These are phyloP conservation scores for Pentamera pediparva DNA, from an alignment of 53 echinoderm and acorn worm species.

Conservation along the genomic window DNA sequence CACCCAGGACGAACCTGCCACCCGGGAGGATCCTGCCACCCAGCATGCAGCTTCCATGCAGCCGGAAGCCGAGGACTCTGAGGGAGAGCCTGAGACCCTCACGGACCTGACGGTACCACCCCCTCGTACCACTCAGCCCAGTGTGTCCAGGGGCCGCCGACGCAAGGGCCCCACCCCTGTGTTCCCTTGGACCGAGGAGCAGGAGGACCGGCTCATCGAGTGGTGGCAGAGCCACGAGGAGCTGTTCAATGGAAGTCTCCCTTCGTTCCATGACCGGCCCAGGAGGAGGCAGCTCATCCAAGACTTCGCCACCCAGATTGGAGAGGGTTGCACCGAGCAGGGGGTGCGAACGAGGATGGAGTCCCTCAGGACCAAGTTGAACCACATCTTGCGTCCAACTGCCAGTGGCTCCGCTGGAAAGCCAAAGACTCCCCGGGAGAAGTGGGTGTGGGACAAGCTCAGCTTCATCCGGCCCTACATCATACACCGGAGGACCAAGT, in stretches of 20 bases:
- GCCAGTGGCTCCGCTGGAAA: neutral
- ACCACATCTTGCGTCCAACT: constrained; percentile 18
- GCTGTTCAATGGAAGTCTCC: neutral
- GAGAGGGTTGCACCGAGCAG: constrained; percentile 20
- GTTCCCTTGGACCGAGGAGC: constrained; percentile 21
- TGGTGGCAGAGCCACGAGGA: constrained; percentile 20
- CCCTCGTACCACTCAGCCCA: too few relatives aligned
- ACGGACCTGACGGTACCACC: too few relatives aligned
- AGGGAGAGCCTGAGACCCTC: too few relatives aligned
- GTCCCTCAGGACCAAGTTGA: constrained; percentile 20
- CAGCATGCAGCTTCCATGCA: too few relatives aligned
- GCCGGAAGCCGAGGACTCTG: too few relatives aligned
- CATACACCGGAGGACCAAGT: neutral
- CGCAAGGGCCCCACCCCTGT: constrained; percentile 14
- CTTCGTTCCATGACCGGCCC: neutral
- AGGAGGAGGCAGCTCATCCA: neutral
- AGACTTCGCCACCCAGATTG: constrained; percentile 7
- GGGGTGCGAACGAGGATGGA: constrained; percentile 6
- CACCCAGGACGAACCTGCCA: too few relatives aligned
- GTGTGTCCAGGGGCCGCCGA: neutral
- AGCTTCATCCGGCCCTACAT: constrained; percentile 24
- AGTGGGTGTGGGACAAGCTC: constrained; percentile 23
- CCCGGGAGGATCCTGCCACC: too few relatives aligned
- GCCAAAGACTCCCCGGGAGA: neutral
- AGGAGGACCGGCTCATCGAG: constrained; percentile 20